Evolutionary conservation across 1,140 invertebrate species (phyloP).

Genomic region (Drosophila kikkawai): DNA sequence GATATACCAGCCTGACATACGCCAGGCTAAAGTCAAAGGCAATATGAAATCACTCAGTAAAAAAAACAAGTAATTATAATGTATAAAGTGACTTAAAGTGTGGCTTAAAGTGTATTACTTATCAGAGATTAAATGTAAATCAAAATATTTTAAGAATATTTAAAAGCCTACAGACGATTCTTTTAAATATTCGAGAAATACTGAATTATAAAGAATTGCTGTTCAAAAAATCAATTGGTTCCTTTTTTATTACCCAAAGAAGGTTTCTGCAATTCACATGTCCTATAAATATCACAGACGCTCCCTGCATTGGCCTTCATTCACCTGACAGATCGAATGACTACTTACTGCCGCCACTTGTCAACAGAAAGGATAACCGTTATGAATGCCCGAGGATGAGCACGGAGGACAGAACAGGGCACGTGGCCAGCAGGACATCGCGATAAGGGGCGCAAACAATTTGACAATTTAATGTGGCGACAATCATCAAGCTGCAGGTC

Average conservation of each 20-base stretch:
- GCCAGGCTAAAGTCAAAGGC: too few species aligned
- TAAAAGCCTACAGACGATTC: too few species aligned
- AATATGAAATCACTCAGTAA: too few species aligned
- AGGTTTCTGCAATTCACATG: neutral
- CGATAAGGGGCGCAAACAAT: constrained; percentile 78
- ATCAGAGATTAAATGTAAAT: too few species aligned
- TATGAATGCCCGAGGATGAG: constrained; percentile 5
- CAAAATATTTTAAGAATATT: too few species aligned
- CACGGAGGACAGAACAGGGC: constrained; percentile 23
- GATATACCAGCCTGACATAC: too few species aligned
- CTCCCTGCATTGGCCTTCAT: neutral
- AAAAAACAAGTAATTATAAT: too few species aligned
- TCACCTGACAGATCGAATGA: constrained; percentile 4
- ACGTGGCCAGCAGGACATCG: constrained; percentile 62
- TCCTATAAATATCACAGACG: neutral
- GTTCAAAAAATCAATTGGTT: neutral
- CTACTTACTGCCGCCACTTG: constrained; percentile 23
- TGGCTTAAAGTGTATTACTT: too few species aligned
- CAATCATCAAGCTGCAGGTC: constrained; percentile 59
- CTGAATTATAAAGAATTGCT: too few species aligned
- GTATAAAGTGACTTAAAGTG: too few species aligned
- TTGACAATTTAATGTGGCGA: constrained; percentile 81
- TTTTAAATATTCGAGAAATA: too few species aligned
- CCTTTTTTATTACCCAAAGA: neutral
- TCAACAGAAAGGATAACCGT: constrained; percentile 22